Evolutionary conservation across 1,140 invertebrate species (phyloP), one percentile per base, ranked within the genome.

Genomic region (Drosophila oshimai): DNA sequence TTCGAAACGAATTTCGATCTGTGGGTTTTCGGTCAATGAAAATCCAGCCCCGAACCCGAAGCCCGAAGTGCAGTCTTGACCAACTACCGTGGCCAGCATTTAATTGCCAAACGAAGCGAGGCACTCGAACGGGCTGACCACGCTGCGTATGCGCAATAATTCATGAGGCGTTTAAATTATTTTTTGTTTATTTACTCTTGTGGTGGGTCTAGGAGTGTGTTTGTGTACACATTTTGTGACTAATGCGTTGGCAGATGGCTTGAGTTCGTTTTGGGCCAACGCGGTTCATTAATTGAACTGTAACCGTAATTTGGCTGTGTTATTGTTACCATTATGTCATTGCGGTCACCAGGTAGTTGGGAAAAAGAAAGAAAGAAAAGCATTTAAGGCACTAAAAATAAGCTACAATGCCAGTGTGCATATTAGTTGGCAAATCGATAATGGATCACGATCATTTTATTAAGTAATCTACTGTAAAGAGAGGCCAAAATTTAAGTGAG

Each of bases 251-350:
- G 46, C 58, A 86, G 54, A 74, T 77, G 72, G 50, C 31, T 42
- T 13, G 47, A 24, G 47, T 49, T 31, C 42, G 70, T 34, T 62
- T 86, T 74, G 64, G 62, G 34, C 67, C 61, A 81, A 57, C 61
- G 58, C 64, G 62, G 55, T 73, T 87, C 75, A 80, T 87, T 84
- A 80, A 87, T 80, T 87, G 80, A 86, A 79, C 70, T 61, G 42
- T 60, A 75, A 50, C 69, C 70, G 37, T 73, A 60, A 50, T 69
- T 83, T 70, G 71, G 53, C 57, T 61, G 47, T 70, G 39, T 51
- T 84, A 75, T 81, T 80, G 65, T 72, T 81, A 80, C 57, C 61
- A 67, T 84, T 84, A 84, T 84, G 80, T 84, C 79, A 84, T 79
- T 47, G 60, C 55, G 74, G 65, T 65, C 80, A 44, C 6, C 41